Evolutionary conservation across 2,113 vertebrate genomes (phyloP).

Genomic region (Ammodytes dubius): DNA sequence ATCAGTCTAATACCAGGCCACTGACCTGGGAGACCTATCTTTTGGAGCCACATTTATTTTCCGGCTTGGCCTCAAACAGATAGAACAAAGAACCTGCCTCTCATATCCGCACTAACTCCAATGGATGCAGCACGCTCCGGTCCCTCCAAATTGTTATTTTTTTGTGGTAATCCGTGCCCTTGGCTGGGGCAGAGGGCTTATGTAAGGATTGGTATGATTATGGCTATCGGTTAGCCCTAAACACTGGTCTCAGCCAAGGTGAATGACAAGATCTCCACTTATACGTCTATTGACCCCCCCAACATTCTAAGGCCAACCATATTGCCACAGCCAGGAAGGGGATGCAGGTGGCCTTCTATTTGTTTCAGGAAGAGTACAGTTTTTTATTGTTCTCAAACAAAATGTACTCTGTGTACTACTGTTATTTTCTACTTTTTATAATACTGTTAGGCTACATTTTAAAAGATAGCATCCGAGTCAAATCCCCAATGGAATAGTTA

Average conservation of each 20-base stretch:
- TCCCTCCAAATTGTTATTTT: slow-evolving; percentile 62
- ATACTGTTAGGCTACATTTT: neutral
- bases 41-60: slow-evolving; percentile 26
- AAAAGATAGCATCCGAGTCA: neutral
- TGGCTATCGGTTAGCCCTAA: slow-evolving; percentile 60
- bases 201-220: slow-evolving; percentile 69
- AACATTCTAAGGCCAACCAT: neutral
- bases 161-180: slow-evolving; percentile 59
- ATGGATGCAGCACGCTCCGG: slow-evolving; percentile 14
- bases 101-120: slow-evolving; percentile 50
- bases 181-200: slow-evolving; percentile 36
- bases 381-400: neutral
- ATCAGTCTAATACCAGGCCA: slow-evolving; percentile 59
- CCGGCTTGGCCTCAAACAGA: slow-evolving; percentile 29
- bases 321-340: slow-evolving; percentile 7
- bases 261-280: slow-evolving; percentile 39
- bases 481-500: neutral
- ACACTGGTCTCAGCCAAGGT: slow-evolving; percentile 66
- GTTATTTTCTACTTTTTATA: neutral
- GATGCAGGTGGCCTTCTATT: slow-evolving; percentile 1
- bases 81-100: slow-evolving; percentile 63
- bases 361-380: neutral
- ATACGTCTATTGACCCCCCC: slow-evolving; percentile 21
- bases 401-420: neutral
- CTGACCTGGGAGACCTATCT: slow-evolving; percentile 51